Evolutionary conservation across 2,797 vertebrate genomes (phyloP).

Genomic region (Zalophus californianus): DNA sequence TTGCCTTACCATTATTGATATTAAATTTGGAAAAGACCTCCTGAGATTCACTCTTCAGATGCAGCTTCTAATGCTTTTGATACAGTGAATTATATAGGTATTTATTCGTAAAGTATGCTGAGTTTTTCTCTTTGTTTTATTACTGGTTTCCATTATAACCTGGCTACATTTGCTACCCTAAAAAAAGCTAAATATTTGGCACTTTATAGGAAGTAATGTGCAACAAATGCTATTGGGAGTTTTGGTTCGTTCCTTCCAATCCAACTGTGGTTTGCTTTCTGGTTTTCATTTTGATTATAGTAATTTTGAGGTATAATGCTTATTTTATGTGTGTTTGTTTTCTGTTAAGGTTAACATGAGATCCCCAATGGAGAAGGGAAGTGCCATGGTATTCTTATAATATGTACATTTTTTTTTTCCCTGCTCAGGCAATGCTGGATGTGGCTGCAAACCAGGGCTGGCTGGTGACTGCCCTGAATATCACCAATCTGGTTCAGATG

Average conservation of each 20-base stretch:
- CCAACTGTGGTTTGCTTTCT: constrained; percentile 16
- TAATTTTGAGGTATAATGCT: background rate
- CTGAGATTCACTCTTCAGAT: constrained; percentile 49
- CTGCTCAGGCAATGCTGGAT: constrained; percentile 95
- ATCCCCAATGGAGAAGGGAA: background rate
- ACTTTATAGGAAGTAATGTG: background rate
- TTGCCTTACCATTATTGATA: constrained; percentile 34
- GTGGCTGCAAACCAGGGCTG: constrained; percentile 96
- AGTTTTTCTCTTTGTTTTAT: constrained; percentile 32
- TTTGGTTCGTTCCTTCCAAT: background rate
- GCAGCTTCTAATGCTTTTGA: constrained; percentile 34
- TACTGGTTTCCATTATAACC: background rate
- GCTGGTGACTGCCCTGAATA: constrained; percentile 93
- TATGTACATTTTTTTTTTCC: background rate
- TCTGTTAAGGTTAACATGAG: background rate
- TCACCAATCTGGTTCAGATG: constrained; percentile 97
- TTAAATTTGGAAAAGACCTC: constrained; percentile 47
- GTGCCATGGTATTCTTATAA: background rate
- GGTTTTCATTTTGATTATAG: background rate
- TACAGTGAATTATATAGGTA: background rate
- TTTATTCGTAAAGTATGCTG: constrained; percentile 30
- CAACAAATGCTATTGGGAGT: background rate
- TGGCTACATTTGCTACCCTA: background rate
- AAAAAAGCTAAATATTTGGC: background rate
- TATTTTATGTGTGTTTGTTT: background rate